Percentiles rank a stretch among this genome's conserved stretches.
These are phyloP conservation scores for Ophion obscuratus DNA, from an alignment of 2,888 invertebrate genomes.

Conservation along the genomic window DNA sequence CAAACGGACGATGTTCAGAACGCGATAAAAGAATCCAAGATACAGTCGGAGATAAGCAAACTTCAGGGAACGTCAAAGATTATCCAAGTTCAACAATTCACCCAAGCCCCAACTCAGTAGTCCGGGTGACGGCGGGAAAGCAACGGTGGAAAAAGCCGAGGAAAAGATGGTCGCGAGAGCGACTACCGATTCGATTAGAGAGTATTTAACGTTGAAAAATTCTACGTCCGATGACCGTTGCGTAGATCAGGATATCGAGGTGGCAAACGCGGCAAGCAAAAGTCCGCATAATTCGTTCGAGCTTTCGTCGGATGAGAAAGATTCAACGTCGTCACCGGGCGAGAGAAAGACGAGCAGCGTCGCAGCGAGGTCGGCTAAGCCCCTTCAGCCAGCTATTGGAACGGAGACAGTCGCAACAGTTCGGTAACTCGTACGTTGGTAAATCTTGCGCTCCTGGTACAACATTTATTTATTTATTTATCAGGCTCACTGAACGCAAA, in stretches of 20 bases:
- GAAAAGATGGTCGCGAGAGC: slow-evolving; percentile 69
- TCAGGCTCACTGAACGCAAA: no score
- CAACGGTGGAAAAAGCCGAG: slow-evolving; percentile 48
- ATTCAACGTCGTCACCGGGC: no score
- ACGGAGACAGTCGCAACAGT: no score
- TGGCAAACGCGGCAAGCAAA: neutral
- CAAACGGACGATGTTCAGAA: slow-evolving; percentile 82
- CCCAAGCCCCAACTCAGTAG: slow-evolving; percentile 72
- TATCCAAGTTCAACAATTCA: slow-evolving; percentile 78
- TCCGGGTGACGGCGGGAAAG: slow-evolving; percentile 65
- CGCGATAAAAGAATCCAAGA: slow-evolving; percentile 83
- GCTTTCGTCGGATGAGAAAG: neutral
- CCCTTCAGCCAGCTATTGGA: no score
- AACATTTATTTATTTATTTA: no score
- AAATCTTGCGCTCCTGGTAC: no score
- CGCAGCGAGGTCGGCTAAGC: no score
- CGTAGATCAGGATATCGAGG: neutral
- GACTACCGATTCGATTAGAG: slow-evolving; percentile 80
- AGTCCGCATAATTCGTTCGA: neutral
- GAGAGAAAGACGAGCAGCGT: no score
- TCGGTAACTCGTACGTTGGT: no score
- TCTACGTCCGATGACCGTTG: slow-evolving; percentile 26
- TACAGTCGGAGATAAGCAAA: slow-evolving; percentile 83
- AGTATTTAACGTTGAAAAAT: slow-evolving; percentile 80
- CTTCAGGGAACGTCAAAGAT: slow-evolving; percentile 80